Evolutionary conservation across 2,113 vertebrate genomes (phyloP).

Genomic region (human): DNA sequence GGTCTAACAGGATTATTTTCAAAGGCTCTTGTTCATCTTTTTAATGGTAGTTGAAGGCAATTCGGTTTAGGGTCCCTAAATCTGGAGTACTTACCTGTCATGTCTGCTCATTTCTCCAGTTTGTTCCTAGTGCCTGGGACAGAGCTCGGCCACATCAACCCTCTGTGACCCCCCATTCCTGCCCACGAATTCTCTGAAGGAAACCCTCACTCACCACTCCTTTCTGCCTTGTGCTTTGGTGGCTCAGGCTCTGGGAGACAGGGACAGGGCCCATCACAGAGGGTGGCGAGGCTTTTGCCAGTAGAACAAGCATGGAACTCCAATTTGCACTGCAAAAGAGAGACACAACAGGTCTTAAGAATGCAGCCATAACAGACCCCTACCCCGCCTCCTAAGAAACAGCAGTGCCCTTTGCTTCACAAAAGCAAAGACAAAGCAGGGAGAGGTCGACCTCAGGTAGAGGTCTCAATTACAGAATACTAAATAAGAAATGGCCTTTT

Average conservation of each 20-base stretch:
- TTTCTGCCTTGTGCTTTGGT: slow-evolving; percentile 85
- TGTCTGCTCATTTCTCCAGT: neutral
- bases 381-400: neutral
- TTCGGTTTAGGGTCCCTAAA: neutral
- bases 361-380: neutral
- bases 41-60: neutral
- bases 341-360: slow-evolving; percentile 29
- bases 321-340: slow-evolving; percentile 92
- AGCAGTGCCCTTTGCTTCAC: neutral
- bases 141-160: fast-evolving
- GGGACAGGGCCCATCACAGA: slow-evolving; percentile 94
- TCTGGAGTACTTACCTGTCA: neutral
- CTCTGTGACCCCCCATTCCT: neutral
- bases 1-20: neutral
- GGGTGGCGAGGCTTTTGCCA: slow-evolving; percentile 89
- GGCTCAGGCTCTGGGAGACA: slow-evolving; percentile 90
- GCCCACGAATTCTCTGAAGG: fast-evolving
- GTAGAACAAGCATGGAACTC: slow-evolving; percentile 95
- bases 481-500: neutral
- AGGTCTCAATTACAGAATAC: neutral
- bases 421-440: neutral
- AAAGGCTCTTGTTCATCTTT: neutral
- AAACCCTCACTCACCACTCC: slow-evolving; percentile 86
- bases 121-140: fast-evolving
- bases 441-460: neutral